phyloP scores from a whole-genome alignment of 2,113 vertebrate genomes.

The Lepus timidus region DNA sequence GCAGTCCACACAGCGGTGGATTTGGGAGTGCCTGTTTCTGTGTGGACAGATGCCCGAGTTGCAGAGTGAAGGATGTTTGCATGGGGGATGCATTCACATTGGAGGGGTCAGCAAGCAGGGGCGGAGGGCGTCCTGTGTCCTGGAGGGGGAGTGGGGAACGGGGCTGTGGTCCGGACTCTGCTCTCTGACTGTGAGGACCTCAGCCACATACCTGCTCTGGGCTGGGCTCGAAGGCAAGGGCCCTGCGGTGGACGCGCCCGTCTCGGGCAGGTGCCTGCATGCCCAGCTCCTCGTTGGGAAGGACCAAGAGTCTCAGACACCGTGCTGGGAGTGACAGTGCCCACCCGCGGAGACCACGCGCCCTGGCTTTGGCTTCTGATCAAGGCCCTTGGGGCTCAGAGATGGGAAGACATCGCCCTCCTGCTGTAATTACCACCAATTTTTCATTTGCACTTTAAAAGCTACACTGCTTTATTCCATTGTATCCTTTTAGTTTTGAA shows the following conservation, averaged over 20 bases:
- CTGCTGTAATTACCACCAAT: rapidly evolving
- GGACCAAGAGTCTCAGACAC: background rate
- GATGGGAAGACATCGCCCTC: background rate
- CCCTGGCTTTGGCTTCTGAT: background rate
- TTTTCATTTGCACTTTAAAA: background rate
- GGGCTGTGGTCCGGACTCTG: background rate
- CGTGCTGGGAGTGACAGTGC: background rate
- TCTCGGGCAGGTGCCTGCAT: background rate
- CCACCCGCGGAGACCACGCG: background rate
- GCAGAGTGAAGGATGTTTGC: background rate
- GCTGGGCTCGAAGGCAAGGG: background rate
- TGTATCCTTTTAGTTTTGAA: background rate
- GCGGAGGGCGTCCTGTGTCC: background rate
- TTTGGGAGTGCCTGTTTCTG: rapidly evolving
- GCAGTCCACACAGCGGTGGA: background rate
- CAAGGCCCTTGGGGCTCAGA: background rate
- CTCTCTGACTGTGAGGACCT: background rate
- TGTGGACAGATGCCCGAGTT: background rate
- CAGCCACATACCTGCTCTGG: background rate
- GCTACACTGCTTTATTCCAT: background rate
- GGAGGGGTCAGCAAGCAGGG: background rate
- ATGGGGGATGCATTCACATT: too few relatives aligned
- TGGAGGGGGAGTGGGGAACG: background rate
- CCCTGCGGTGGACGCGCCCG: background rate
- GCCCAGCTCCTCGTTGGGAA: background rate